These are phyloP conservation scores for Gallinago undulata DNA, from an alignment of 2,113 vertebrate genomes.

Conservation along the genomic window DNA sequence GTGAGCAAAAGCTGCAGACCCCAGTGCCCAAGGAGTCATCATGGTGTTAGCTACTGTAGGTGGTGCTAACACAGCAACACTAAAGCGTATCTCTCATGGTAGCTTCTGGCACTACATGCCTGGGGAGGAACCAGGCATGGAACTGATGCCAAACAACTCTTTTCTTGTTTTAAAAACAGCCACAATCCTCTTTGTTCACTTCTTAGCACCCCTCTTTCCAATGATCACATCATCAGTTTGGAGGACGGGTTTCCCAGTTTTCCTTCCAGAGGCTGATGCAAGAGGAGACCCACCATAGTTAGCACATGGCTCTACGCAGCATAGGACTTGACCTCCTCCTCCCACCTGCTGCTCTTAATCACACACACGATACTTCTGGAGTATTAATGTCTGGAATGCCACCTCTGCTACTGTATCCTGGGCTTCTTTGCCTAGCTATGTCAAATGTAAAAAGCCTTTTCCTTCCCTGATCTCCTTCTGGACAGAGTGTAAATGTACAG, in stretches of 20 bases:
- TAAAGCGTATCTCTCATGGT: background rate
- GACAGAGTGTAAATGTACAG: background rate
- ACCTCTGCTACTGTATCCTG: conserved; percentile 17
- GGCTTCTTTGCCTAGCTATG: conserved; percentile 5
- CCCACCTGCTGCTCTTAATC: conserved; percentile 43
- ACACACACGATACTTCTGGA: background rate
- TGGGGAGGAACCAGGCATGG: background rate
- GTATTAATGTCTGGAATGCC: background rate
- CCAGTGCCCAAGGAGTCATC: background rate
- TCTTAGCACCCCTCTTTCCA: background rate
- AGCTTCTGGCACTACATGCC: background rate
- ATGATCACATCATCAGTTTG: background rate
- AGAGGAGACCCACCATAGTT: background rate
- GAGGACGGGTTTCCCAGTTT: background rate
- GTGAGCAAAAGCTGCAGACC: background rate
- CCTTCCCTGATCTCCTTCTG: background rate
- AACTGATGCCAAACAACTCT: background rate
- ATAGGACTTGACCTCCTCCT: background rate
- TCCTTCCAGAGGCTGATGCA: background rate
- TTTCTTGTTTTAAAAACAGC: background rate
- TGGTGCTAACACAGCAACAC: background rate
- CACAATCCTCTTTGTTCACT: background rate
- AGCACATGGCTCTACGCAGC: background rate
- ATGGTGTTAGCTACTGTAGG: background rate
- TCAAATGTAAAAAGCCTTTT: background rate